These are phyloP conservation scores for Ennomos quercinarius DNA, from an alignment of 2,888 invertebrate genomes.

Conservation along the genomic window DNA sequence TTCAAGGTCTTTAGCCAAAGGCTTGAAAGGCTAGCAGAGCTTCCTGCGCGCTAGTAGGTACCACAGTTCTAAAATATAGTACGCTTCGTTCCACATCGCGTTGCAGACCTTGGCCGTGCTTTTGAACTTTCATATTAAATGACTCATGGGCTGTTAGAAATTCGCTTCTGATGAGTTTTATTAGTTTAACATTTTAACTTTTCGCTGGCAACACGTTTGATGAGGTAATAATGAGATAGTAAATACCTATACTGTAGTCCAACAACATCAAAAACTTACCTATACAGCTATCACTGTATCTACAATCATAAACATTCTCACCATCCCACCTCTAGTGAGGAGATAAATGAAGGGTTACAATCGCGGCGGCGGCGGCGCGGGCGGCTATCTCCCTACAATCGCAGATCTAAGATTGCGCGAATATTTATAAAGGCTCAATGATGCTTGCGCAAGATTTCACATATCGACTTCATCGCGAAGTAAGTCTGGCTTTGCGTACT, in stretches of 20 bases:
- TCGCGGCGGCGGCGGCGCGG: conserved; percentile 6
- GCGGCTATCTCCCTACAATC: conserved; percentile 25
- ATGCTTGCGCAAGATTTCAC: conserved; percentile 23
- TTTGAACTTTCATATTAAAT: conserved; percentile 27
- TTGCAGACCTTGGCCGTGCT: conserved; percentile 29
- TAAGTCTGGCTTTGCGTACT: conserved; percentile 7
- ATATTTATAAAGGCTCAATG: conserved; percentile 27
- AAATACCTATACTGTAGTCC: neutral
- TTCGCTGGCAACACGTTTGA: too few relatives aligned
- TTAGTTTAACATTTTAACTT: neutral
- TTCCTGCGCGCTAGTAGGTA: conserved; percentile 25
- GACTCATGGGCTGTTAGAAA: neutral
- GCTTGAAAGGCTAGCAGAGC: conserved; percentile 3
- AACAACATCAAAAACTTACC: conserved; percentile 1
- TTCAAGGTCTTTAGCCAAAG: conserved; percentile 14
- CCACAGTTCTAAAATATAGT: too few relatives aligned
- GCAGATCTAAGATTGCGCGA: conserved; percentile 15
- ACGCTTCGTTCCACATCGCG: conserved; percentile 39
- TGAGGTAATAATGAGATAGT: too few relatives aligned
- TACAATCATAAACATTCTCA: conserved; percentile 19
- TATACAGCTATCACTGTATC: conserved; percentile 5
- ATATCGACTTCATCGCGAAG: conserved; percentile 21
- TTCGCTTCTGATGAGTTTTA: neutral
- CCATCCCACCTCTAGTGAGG: conserved; percentile 15
- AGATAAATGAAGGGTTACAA: conserved; percentile 23